These are phyloP conservation scores for Polypedilum pembai DNA, from an alignment of 1,140 invertebrate species.

Conservation along the genomic window DNA sequence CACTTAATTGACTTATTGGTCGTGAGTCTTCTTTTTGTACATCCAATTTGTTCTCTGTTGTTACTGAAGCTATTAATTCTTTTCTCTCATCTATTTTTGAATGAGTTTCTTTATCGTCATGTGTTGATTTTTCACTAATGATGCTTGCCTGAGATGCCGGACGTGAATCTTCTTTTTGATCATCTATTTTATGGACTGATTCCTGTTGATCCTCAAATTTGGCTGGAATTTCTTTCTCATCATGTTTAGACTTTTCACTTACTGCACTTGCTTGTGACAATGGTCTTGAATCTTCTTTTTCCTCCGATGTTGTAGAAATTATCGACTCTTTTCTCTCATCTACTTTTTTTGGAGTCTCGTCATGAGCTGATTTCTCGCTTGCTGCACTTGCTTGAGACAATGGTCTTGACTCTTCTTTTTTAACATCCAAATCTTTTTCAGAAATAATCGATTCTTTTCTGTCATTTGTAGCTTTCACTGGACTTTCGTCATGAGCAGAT, in stretches of 20 bases:
- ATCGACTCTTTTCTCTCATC: conserved; percentile 16
- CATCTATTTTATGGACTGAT: neutral
- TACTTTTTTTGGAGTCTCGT: neutral
- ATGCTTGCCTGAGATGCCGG: neutral
- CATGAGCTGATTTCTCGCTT: neutral
- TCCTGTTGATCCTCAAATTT: neutral
- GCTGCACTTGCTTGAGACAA: neutral
- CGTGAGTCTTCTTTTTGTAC: conserved; percentile 30
- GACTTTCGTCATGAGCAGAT: neutral
- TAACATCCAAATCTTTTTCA: neutral
- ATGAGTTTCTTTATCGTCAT: neutral
- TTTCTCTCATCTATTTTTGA: neutral
- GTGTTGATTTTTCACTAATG: neutral
- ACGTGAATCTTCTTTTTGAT: conserved; percentile 6
- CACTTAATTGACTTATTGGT: too few relatives aligned
- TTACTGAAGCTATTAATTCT: neutral
- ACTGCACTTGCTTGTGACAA: neutral
- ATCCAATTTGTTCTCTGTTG: neutral
- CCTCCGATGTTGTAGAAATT: neutral
- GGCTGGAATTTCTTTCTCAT: neutral
- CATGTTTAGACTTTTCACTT: neutral
- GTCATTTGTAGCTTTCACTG: neutral
- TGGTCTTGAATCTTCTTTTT: conserved; percentile 9
- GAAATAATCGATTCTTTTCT: neutral
- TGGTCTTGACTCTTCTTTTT: neutral